phyloP scores from a whole-genome alignment of 2,113 vertebrate genomes.

The Lathamus discolor region DNA sequence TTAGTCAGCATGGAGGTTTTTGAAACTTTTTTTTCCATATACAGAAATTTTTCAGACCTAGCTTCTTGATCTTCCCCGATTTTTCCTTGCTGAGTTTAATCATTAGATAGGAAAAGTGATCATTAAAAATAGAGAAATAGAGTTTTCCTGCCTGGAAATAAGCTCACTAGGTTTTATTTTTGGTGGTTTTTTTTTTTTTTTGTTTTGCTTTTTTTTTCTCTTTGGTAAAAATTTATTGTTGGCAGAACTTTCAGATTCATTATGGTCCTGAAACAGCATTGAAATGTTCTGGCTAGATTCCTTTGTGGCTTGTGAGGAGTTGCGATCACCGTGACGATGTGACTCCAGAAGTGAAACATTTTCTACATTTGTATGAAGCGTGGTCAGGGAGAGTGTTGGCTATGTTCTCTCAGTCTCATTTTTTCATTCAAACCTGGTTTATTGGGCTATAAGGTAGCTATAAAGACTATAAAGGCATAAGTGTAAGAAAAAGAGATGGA shows the following conservation, averaged over 20 bases:
- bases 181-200: background rate
- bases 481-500: background rate
- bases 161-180: background rate
- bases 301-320: background rate
- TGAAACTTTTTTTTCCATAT: slow-evolving; percentile 1
- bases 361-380: background rate
- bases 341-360: background rate
- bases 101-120: background rate
- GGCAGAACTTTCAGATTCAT: slow-evolving; percentile 18
- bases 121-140: background rate
- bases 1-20: slow-evolving; percentile 19
- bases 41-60: background rate
- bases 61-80: background rate
- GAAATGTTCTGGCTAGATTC: background rate
- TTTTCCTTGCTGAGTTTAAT: background rate
- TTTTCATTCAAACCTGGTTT: background rate
- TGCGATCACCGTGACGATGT: background rate
- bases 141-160: background rate
- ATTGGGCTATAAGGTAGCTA: background rate
- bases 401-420: background rate
- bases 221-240: background rate
- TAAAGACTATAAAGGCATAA: background rate
- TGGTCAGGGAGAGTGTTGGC: background rate
- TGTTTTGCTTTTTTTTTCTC: background rate
- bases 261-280: background rate